Evolutionary conservation across 2,797 vertebrate genomes (phyloP).

Genomic region (Etheostoma perlongum): DNA sequence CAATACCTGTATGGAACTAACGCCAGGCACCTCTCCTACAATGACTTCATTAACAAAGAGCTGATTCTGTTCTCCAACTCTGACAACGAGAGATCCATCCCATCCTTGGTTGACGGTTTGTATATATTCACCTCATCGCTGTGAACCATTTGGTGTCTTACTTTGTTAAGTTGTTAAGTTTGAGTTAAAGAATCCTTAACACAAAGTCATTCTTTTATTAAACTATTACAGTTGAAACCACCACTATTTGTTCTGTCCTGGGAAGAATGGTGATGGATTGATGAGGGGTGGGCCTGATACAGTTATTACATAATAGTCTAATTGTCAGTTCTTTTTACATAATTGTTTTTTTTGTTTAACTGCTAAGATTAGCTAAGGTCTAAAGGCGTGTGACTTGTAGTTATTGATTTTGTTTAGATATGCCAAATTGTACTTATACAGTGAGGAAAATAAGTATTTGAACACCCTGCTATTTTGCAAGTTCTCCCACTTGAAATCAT

Average conservation of each 20-base stretch:
- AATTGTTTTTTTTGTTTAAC: too few relatives aligned
- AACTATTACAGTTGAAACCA: background rate
- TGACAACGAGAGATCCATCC: constrained; percentile 98
- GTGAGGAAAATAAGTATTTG: too few relatives aligned
- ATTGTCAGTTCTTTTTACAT: too few relatives aligned
- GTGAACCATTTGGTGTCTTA: background rate
- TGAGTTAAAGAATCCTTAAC: background rate
- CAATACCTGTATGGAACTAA: constrained; percentile 97
- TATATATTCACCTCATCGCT: constrained; percentile 3
- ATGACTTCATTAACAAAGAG: constrained; percentile 99
- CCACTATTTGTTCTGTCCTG: background rate
- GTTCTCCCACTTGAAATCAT: too few relatives aligned
- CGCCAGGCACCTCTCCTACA: constrained; percentile 95
- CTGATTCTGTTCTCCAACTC: constrained; percentile 99
- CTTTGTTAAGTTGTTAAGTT: background rate
- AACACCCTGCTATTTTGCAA: too few relatives aligned
- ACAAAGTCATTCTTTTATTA: background rate
- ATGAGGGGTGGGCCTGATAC: background rate
- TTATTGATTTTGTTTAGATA: too few relatives aligned
- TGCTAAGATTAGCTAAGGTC: too few relatives aligned
- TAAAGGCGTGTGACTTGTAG: too few relatives aligned
- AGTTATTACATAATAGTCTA: too few relatives aligned
- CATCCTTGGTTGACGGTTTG: constrained; percentile 97
- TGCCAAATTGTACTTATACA: too few relatives aligned
- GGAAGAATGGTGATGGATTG: background rate